A percentile compares a stretch with the other conserved stretches of the same genome.
Evolutionary conservation across 2,797 vertebrate genomes (phyloP).

Genomic region (Hippocampus kuda): DNA sequence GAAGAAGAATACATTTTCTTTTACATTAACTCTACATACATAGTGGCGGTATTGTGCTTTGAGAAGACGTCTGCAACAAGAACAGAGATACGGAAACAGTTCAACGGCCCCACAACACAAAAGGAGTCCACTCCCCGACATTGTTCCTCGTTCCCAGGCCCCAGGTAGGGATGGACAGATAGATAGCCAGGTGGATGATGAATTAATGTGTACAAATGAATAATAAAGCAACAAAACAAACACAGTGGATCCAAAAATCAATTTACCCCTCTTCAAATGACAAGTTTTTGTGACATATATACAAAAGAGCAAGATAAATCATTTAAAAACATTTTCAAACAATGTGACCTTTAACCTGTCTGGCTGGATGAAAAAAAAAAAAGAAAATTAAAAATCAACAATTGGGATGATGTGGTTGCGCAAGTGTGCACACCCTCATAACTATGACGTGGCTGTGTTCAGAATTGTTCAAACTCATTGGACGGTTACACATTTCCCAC

Average conservation of each 20-base stretch:
- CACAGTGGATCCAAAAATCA: neutral
- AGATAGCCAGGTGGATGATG: neutral
- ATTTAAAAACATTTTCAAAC: too few relatives aligned
- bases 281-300: neutral
- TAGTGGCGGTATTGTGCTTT: slow-evolving; percentile 71
- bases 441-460: too few relatives aligned
- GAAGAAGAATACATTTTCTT: slow-evolving; percentile 62
- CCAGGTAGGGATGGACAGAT: neutral
- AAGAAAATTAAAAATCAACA: too few relatives aligned
- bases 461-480: too few relatives aligned
- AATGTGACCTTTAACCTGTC: too few relatives aligned
- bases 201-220: neutral
- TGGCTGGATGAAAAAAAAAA: too few relatives aligned
- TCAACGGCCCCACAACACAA: slow-evolving; percentile 48
- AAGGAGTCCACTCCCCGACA: slow-evolving; percentile 28
- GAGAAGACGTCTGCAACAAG: slow-evolving; percentile 67
- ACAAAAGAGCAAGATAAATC: neutral
- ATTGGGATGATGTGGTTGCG: too few relatives aligned
- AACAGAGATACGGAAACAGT: slow-evolving; percentile 56
- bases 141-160: neutral
- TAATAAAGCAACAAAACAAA: neutral
- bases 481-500: too few relatives aligned
- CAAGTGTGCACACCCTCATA: too few relatives aligned
- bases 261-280: neutral
- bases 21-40: slow-evolving; percentile 69